Base-by-base conservation (phyloP, 2,113 vertebrate genomes). In the Oreochromis spilurus region DNA sequence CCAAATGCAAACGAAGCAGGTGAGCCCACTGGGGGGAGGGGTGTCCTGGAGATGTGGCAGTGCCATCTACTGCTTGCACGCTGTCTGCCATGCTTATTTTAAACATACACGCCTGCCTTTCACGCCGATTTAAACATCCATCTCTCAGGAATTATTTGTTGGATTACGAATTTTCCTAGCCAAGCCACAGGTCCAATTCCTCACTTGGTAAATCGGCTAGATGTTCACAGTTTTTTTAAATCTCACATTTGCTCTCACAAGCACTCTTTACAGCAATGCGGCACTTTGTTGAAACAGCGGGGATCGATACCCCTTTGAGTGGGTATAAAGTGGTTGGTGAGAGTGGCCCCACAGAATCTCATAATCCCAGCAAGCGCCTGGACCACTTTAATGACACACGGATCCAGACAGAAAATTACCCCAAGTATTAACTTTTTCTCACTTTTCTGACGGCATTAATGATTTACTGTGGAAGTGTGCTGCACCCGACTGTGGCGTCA, bases 391-490 rank as follows among this genome's bases (percentile, higher is more conserved):
- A 94, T 94, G 90, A 92, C 93, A 85, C 88, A 57, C 72, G 90
- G 90, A 93, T 88, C 93, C 93, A 95, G 95, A 95, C 94, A 95
- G 94, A 94, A 93, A 94, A 93, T 93, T 83, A 91, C 87, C 89
- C 82, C 38, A 79, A 91, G 91, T 93, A 92, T 94, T 95, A 92
- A 94, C 92, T 96, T 93, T 94, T 91, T 94, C 94, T 94, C 93
- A 94, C 94, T 91, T 95, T 95, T 96, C 93, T 94, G 88, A 82
- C 89, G 92, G 75, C 87, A 87, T 94, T 93, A 92, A 94, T 95
- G 94, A 93, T 96, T 95, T 95, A 92, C 79, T 86, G 93, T 91
- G 85, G 79, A 95, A 84, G 94, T 92, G 86, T 9, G 88, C 88
- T 77, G 65, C 86, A 87, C 84, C 89, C 83, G 83, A 83, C 82